Percentiles rank a stretch among this genome's conserved stretches.
Evolutionary conservation across 2,888 invertebrate species (phyloP).

Genomic region (Volucella zonaria): DNA sequence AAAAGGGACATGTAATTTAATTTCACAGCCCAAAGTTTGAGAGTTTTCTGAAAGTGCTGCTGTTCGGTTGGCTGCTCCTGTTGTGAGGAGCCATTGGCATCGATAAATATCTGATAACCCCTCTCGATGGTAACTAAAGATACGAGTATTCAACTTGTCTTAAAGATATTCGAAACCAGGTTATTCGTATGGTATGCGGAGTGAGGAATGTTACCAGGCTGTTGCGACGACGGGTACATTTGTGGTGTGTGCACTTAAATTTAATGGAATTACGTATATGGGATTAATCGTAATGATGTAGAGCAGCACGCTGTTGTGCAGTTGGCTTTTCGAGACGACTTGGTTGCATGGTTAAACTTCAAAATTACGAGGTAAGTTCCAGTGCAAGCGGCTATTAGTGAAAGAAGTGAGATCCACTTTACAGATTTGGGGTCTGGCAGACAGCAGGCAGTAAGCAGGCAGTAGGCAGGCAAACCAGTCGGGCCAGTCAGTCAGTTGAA

Average conservation of each 20-base stretch:
- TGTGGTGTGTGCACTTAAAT: constrained; percentile 74
- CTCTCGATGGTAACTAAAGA: constrained; percentile 61
- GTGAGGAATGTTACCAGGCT: constrained; percentile 29
- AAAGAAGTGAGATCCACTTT: constrained; percentile 62
- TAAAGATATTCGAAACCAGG: constrained; percentile 58
- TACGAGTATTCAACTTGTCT: constrained; percentile 7
- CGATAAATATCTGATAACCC: constrained; percentile 69
- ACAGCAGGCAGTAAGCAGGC: constrained; percentile 22
- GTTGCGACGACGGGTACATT: constrained; percentile 65
- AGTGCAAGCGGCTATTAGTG: constrained; percentile 41
- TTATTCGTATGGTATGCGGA: constrained; percentile 21
- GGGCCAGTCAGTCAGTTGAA: constrained; percentile 6
- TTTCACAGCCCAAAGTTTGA: constrained; percentile 71
- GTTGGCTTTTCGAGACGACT: constrained; percentile 18
- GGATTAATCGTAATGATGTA: constrained; percentile 71
- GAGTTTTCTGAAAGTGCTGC: constrained; percentile 68
- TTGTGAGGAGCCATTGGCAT: constrained; percentile 38
- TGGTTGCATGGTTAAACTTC: constrained; percentile 64
- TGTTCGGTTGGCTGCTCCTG: not conserved
- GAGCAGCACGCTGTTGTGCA: constrained; percentile 38
- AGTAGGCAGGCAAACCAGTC: constrained; percentile 2
- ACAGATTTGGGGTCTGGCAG: constrained; percentile 60
- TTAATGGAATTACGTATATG: constrained; percentile 72
- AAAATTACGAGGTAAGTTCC: constrained; percentile 66
- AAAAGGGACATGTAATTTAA: constrained; percentile 74